Evolutionary conservation across 2,113 vertebrate genomes (phyloP).

Genomic region (Orientallactaga bullata): DNA sequence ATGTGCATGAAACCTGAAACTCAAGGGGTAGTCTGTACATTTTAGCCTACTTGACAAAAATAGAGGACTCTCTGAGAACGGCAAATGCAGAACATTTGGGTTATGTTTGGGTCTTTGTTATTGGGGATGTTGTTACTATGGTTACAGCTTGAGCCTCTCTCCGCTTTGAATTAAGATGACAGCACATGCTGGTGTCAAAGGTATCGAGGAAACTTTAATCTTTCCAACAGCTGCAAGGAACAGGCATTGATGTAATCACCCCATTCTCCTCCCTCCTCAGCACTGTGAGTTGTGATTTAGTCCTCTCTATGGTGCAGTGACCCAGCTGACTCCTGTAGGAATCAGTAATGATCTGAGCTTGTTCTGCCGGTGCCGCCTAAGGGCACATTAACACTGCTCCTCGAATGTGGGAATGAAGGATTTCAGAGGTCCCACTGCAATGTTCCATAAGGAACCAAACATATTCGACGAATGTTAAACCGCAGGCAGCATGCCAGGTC

Average conservation of each 20-base stretch:
- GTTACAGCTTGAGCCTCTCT: not conserved
- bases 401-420: constrained; percentile 3
- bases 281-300: not conserved
- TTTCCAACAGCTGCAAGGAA: not conserved
- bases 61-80: not conserved
- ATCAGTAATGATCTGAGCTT: not conserved
- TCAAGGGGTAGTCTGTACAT: not conserved
- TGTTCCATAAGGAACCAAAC: not conserved
- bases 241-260: too few relatives aligned
- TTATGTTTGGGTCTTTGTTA: constrained; percentile 18
- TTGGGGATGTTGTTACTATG: not conserved
- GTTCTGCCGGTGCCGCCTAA: not conserved
- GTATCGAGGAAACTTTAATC: not conserved
- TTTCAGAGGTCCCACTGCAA: constrained; percentile 41
- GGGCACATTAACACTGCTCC: not conserved
- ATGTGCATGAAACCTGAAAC: not conserved
- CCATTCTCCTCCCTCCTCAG: not conserved
- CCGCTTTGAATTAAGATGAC: not conserved
- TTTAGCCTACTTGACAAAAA: not conserved
- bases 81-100: not conserved
- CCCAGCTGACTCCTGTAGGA: not conserved
- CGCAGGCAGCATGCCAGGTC: constrained; percentile 44
- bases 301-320: not conserved
- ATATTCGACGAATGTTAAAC: not conserved
- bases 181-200: not conserved